A percentile compares a stretch with the other conserved stretches of the same genome.
phyloP scores from a whole-genome alignment of 2,888 invertebrate species.

The Melangyna quadrimaculata region DNA sequence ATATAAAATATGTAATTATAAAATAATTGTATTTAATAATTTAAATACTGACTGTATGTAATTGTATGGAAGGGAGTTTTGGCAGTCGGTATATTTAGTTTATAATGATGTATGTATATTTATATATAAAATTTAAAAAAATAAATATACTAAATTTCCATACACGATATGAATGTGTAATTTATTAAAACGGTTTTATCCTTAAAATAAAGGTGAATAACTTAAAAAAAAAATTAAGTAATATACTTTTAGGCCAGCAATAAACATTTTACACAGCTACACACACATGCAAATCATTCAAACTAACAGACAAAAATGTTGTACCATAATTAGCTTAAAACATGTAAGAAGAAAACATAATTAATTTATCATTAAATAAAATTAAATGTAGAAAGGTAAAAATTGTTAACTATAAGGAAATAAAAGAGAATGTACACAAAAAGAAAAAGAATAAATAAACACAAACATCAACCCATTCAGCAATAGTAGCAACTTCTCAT shows the following conservation, averaged over 20 bases:
- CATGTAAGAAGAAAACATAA: background rate
- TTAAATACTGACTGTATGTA: background rate
- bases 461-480: conserved; percentile 33
- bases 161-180: conserved; percentile 28
- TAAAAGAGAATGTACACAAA: conserved; percentile 49
- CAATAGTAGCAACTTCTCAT: conserved; percentile 44
- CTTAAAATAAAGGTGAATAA: conserved; percentile 28
- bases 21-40: conserved; percentile 20
- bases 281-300: conserved; percentile 28
- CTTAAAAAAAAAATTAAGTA: background rate
- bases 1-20: background rate
- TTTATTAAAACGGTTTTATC: conserved; percentile 52
- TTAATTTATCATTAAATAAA: conserved; percentile 43
- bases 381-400: conserved; percentile 37
- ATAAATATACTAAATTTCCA: conserved; percentile 37
- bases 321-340: conserved; percentile 46
- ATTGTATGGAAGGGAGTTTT: conserved; percentile 48
- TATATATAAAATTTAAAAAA: conserved; percentile 17
- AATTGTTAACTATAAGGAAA: conserved; percentile 56
- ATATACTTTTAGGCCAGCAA: conserved; percentile 34
- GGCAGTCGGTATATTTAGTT: conserved; percentile 37
- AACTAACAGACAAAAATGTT: conserved; percentile 34
- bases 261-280: conserved; percentile 30
- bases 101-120: conserved; percentile 49
- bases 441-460: conserved; percentile 8